Evolutionary conservation across 2,113 vertebrate species (phyloP), one percentile per base, ranked within the genome.

Genomic region (Centrocercus urophasianus): DNA sequence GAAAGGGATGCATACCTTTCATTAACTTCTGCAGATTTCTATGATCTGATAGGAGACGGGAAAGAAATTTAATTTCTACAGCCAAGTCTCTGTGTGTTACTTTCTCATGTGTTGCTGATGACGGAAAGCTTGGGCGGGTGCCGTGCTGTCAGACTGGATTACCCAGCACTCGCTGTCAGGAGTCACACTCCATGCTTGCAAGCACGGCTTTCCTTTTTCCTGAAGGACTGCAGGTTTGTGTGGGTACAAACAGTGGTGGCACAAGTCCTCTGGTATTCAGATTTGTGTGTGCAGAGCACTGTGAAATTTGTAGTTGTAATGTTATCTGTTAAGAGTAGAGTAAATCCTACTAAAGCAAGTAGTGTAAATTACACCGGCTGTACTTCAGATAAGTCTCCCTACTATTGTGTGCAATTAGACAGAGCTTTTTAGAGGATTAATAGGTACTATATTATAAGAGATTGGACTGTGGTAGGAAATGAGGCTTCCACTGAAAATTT

Each of bases 351-450:
- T 90, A 52, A 72, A 94, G 34, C 43, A 67, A 85, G 72, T 76
- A 32, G 34, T 3, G 0, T 32, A 45, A 66, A 48, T 42, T 20
- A 43, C 28, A 8, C 15, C 34, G 40, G 83, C 65, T 88, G 43
- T 83, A 66, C 66, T 79, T 88, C 73, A 74, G 83, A 57, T 86
- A 83, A 91, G 32, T 57, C 64, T 78, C 70, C 18, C 61, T 54
- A 8, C 72, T 84, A 60, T 25, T 13, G 3, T 66, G 48, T 93
- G 70, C 81, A 84, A 24, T 92, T 87, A 63, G 56, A 84, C 47
- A 43, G 57, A 84, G 63, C 43, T 38, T 84, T 95, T 81, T 75
- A 72, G 89, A 89, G 74, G 83, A 86, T 96, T 88, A 83, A 43
- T 50, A 67, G 69, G 27, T 91, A 45, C 0, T 89, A 0, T 75